Base-by-base conservation (phyloP, 2,797 vertebrate species). In the Serranus cabrilla region DNA sequence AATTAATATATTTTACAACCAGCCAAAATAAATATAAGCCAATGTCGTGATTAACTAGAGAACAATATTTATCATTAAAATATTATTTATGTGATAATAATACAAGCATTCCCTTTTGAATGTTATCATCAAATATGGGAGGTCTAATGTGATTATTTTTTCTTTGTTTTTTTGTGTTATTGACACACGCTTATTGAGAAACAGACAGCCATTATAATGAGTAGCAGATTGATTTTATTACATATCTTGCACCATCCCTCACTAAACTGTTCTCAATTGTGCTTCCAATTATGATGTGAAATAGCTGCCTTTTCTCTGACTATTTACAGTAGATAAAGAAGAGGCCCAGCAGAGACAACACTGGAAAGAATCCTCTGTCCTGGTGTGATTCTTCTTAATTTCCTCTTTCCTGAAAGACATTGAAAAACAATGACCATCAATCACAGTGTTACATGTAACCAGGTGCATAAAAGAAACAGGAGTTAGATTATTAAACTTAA, bases 301-400 rank as follows among this genome's bases (percentile, higher is more conserved):
- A 31, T 27, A 13, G 13, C 3, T 17, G 25, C 21, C 0, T 11
- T 42, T 25, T 34, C 27, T 42, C 2, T n/a, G 10, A 2, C 64
- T 17, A 14, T 69, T 76, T 64, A 82, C n/a, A 84, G 51, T 4
- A 34, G 20, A 70, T 76, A 82, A 45, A 80, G 13, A 42, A 87
- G 37, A 70, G 86, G 85, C 62, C 86, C 82, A 68, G 67, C 63
- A 45, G 88, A 89, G 23, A 87, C 63, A 0, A 77, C 20, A 31
- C 51, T 58, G 16, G 65, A 1, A 55, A 50, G n/a, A 66, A 27
- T 42, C 8, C 1, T 82, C 52, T 54, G 40, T 40, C 52, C 9
- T n/a, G 55, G 37, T 67, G 46, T 21, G 18, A 71, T 75, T 67
- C 63, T 50, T 75, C 54, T 75, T 50, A 42, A 60, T 76, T 57